Conservation (phyloP, 2,113 vertebrate species). For the Sitta europaea region DNA sequence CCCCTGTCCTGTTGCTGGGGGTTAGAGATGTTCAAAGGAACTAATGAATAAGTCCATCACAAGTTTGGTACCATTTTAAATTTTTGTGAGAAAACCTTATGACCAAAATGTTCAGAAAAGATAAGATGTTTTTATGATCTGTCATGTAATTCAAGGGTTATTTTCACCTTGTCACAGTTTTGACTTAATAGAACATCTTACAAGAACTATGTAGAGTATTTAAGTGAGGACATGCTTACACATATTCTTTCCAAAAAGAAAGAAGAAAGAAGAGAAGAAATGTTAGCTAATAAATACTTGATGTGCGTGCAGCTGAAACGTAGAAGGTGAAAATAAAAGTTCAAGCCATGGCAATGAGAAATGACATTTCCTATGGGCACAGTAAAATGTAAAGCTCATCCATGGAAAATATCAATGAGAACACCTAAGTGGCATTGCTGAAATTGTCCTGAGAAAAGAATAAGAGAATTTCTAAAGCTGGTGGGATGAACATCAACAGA, state of each 20-base stretch:
- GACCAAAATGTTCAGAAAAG: not conserved
- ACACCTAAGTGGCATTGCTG: not conserved
- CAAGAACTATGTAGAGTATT: not conserved
- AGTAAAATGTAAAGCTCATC: not conserved
- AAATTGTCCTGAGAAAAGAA: not conserved
- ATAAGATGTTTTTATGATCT: not conserved
- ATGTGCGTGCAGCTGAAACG: not conserved
- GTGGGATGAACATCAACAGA: not conserved
- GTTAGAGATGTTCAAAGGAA: not conserved
- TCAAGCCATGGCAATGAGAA: not conserved
- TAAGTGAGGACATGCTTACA: not conserved
- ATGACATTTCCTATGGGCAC: not conserved
- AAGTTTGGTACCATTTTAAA: not conserved
- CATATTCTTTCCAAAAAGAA: not conserved
- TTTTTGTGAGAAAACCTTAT: not conserved
- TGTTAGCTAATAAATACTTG: not conserved
- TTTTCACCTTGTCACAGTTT: not conserved
- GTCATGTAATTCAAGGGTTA: not conserved
- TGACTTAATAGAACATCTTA: not conserved
- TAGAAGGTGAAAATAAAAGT: not conserved
- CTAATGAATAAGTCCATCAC: not conserved
- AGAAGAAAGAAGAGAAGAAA: not conserved
- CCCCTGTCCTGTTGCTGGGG: not conserved
- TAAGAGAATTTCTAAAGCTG: not conserved
- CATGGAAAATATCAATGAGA: not conserved